Conservation (phyloP, 64 coral and sea anemone species). For the Catalaphyllia jardinei region DNA sequence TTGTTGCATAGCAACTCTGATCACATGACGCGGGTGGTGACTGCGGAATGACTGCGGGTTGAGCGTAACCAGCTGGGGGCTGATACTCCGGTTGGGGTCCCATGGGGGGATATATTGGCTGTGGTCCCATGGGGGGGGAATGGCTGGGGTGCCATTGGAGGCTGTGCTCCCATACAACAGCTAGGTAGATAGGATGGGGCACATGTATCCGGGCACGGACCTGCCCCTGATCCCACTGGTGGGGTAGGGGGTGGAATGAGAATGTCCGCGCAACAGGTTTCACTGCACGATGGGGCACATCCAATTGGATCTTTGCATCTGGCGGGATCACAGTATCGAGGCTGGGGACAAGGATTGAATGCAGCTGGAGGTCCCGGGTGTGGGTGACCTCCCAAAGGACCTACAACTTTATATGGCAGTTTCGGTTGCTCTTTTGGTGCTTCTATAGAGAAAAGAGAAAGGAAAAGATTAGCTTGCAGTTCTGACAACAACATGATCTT, state of each 20-base stretch:
- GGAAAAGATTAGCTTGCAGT: constrained; percentile 66
- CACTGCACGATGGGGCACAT: constrained; percentile 77
- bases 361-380: constrained; percentile 84
- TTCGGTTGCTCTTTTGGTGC: neutral
- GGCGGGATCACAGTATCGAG: constrained; percentile 49
- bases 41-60: constrained; percentile 22
- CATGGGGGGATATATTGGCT: constrained; percentile 53
- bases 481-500: constrained; percentile 44
- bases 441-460: constrained; percentile 44
- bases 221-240: constrained; percentile 39
- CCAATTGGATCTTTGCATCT: constrained; percentile 59
- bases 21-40: constrained; percentile 38
- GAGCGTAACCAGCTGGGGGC: constrained; percentile 14
- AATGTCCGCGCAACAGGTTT: constrained; percentile 49
- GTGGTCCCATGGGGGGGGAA: constrained; percentile 34
- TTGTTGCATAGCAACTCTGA: constrained; percentile 39
- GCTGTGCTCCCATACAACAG: constrained; percentile 61
- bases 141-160: constrained; percentile 48
- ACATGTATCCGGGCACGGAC: constrained; percentile 70
- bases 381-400: constrained; percentile 76
- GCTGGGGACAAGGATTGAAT: constrained; percentile 68
- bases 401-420: constrained; percentile 51
- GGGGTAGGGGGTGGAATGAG: constrained; percentile 56
- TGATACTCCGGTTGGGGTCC: constrained; percentile 37
- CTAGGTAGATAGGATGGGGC: constrained; percentile 69